phyloP scores from a whole-genome alignment of 2,113 vertebrate genomes.

The Calidris pygmaea region DNA sequence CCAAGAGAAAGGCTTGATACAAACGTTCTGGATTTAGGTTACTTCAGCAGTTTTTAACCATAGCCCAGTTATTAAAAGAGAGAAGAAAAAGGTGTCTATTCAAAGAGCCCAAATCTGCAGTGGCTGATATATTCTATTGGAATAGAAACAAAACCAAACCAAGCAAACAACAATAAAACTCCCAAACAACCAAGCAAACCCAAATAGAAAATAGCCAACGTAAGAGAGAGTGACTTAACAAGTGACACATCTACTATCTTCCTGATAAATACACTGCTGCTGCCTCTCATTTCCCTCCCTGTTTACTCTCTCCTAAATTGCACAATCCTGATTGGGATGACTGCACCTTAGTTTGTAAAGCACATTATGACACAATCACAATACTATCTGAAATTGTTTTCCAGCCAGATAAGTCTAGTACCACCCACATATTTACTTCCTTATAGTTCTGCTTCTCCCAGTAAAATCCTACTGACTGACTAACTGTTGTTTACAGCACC shows the following conservation, averaged over 20 bases:
- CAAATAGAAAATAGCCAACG: background rate
- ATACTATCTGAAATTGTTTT: conserved; percentile 14
- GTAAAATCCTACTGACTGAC: background rate
- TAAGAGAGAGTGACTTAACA: background rate
- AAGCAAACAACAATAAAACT: background rate
- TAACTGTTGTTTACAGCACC: background rate
- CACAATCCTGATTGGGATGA: background rate
- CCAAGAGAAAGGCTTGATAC: background rate
- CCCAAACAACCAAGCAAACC: background rate
- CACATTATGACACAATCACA: background rate
- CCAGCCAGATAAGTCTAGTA: background rate
- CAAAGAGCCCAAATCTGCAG: background rate
- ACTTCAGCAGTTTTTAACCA: background rate
- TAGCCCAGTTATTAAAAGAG: background rate
- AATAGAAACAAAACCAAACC: background rate
- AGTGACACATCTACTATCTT: background rate
- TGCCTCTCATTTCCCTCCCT: background rate
- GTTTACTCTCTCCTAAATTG: conserved; percentile 1
- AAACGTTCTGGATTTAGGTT: background rate
- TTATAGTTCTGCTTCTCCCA: background rate
- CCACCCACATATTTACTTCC: conserved; percentile 10
- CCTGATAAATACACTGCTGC: background rate
- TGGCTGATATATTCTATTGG: background rate
- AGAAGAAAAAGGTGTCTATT: background rate
- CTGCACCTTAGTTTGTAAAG: conserved; percentile 3